Evolutionary conservation across 2,113 vertebrate genomes (phyloP).

Genomic region (Steatornis caripensis): DNA sequence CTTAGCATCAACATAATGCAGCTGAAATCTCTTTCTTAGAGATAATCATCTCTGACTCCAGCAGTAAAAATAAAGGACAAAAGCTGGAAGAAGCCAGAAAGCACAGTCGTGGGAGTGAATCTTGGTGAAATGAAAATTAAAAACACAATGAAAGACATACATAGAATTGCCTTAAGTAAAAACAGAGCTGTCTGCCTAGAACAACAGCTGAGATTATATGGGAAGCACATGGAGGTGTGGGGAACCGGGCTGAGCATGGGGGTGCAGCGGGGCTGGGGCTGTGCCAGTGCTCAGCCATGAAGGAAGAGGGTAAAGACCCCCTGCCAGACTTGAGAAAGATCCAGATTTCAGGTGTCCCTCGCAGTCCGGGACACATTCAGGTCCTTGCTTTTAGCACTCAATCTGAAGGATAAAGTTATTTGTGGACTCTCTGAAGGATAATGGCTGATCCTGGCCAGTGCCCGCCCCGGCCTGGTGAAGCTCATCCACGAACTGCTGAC

Average conservation of each 20-base stretch:
- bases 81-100: constrained; percentile 29
- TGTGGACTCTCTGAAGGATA: not conserved
- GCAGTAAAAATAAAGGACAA: constrained; percentile 38
- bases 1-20: not conserved
- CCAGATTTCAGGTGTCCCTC: not conserved
- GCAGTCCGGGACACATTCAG: not conserved
- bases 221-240: not conserved
- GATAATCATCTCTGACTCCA: constrained; percentile 46
- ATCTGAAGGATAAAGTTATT: not conserved
- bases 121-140: constrained; percentile 10
- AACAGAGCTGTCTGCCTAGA: not conserved
- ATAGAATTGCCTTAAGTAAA: not conserved
- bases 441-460: not conserved
- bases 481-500: not conserved
- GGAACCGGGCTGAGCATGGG: not conserved
- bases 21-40: constrained; percentile 20
- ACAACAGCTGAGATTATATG: not conserved
- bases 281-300: not conserved
- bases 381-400: not conserved
- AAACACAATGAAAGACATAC: constrained; percentile 16
- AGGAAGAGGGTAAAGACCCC: not conserved
- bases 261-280: not conserved
- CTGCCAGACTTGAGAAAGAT: not conserved
- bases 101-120: not conserved
- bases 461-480: not conserved